phyloP scores from a whole-genome alignment of 1,140 invertebrate species.

The Metopolophium dirhodum region DNA sequence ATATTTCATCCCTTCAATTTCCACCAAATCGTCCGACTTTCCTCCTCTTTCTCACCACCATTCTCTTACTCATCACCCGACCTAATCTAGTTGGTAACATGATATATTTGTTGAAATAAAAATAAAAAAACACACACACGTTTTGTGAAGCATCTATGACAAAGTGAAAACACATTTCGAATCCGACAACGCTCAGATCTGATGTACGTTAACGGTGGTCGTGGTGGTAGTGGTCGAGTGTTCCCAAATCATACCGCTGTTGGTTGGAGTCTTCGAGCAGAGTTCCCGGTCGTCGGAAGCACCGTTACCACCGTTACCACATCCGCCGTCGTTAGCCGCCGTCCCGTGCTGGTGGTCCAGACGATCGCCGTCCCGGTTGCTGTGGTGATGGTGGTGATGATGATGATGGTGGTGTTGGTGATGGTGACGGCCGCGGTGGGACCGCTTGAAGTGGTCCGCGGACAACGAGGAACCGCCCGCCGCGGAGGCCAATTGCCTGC shows the following conservation, averaged over 20 bases:
- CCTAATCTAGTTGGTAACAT: no score
- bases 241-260: conserved; percentile 18
- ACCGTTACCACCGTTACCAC: background rate
- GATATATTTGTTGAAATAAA: no score
- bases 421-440: background rate
- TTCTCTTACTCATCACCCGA: background rate
- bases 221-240: conserved; percentile 12
- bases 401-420: background rate
- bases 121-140: background rate
- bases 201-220: background rate
- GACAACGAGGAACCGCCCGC: background rate
- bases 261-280: background rate
- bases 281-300: background rate
- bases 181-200: background rate
- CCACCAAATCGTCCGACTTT: background rate
- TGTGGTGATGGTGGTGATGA: background rate
- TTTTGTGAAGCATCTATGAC: background rate
- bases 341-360: background rate
- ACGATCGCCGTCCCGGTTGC: background rate
- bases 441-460: background rate
- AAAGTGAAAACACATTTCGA: background rate
- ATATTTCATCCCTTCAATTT: background rate
- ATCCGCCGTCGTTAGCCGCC: background rate
- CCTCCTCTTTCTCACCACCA: background rate
- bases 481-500: background rate